Conservation (phyloP, 2,113 vertebrate species). For the Clarias macrocephalus region DNA sequence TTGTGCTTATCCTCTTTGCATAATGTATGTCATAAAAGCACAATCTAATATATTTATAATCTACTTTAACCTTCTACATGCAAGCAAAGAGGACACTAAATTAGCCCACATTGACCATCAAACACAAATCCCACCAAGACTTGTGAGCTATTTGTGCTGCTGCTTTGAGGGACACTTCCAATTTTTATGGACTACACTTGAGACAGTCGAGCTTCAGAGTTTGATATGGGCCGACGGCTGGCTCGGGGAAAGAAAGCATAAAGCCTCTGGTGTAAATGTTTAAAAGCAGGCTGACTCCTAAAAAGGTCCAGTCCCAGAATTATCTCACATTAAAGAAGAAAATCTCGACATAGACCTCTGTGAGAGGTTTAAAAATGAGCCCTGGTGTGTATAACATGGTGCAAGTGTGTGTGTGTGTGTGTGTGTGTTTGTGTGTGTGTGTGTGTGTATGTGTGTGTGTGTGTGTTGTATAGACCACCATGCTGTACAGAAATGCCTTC, state of each 20-base stretch:
- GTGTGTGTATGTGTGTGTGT: slow-evolving; percentile 10
- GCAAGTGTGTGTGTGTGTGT: not conserved
- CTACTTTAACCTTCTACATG: slow-evolving; percentile 15
- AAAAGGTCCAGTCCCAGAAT: slow-evolving; percentile 29
- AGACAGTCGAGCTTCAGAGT: slow-evolving; percentile 27
- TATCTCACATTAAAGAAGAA: not conserved
- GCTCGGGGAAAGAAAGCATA: slow-evolving; percentile 8
- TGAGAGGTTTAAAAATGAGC: not conserved
- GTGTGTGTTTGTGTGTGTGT: not conserved
- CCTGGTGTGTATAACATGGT: slow-evolving; percentile 7
- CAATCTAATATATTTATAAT: slow-evolving; percentile 21
- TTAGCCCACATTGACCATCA: slow-evolving; percentile 39
- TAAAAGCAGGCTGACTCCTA: slow-evolving; percentile 34
- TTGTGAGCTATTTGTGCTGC: slow-evolving; percentile 29
- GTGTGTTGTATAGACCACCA: not conserved
- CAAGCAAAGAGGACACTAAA: slow-evolving; percentile 32
- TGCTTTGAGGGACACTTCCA: slow-evolving; percentile 24
- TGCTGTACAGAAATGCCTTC: slow-evolving; percentile 22
- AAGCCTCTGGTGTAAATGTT: slow-evolving; percentile 42
- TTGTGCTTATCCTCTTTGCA: slow-evolving; percentile 15
- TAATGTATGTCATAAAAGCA: slow-evolving; percentile 34
- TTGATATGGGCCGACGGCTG: slow-evolving; percentile 9
- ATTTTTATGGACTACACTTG: slow-evolving; percentile 20
- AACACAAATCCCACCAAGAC: slow-evolving; percentile 38
- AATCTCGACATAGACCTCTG: slow-evolving; percentile 5